Percentiles rank a stretch among this genome's conserved stretches.
Conservation (phyloP, 2,888 invertebrate species). For the Ischnus inquisitorius region DNA sequence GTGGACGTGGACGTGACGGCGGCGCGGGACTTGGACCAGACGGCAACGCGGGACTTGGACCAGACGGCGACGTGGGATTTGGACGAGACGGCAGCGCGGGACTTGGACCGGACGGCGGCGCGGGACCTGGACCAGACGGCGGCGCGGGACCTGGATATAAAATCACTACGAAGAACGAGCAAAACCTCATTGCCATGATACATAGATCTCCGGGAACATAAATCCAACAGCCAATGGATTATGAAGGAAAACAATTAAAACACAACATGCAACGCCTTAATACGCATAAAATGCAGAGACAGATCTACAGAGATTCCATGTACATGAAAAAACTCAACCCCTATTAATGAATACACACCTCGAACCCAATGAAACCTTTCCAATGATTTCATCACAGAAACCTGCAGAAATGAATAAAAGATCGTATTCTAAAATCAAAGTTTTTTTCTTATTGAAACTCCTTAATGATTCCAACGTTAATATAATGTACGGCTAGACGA, state of each 20-base stretch:
- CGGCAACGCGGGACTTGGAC: constrained; percentile 24
- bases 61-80: constrained; percentile 3
- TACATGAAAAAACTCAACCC: neutral
- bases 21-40: constrained; percentile 12
- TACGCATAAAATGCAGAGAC: neutral
- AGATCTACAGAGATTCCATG: neutral
- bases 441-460: neutral
- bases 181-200: neutral
- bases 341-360: neutral
- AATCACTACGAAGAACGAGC: neutral
- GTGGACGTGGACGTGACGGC: constrained; percentile 7
- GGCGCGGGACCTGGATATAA: constrained; percentile 9
- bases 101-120: neutral
- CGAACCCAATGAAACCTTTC: neutral
- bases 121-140: neutral
- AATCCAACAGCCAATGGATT: neutral
- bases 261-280: neutral
- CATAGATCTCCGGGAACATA: constrained; percentile 7
- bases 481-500: neutral
- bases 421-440: neutral
- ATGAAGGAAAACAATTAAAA: neutral
- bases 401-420: constrained; percentile 26
- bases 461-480: neutral
- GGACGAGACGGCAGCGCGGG: constrained; percentile 21
- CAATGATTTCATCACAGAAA: constrained; percentile 4